phyloP scores from a whole-genome alignment of 2,113 vertebrate genomes.

The Corapipo altera region DNA sequence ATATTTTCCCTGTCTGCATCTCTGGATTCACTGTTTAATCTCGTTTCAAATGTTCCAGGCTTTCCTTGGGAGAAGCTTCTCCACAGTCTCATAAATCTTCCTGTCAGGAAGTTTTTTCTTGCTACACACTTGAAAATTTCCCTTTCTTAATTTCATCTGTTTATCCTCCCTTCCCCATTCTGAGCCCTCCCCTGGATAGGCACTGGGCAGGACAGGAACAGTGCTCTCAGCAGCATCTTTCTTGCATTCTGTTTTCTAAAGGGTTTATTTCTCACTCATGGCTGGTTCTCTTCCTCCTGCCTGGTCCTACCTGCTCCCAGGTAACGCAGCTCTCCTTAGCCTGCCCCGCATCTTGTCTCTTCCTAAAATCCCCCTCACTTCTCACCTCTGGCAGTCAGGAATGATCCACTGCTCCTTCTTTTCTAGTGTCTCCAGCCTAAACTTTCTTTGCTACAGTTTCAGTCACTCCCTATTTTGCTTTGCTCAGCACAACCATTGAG shows the following conservation, averaged over 20 bases:
- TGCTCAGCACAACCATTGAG: neutral
- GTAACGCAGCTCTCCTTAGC: neutral
- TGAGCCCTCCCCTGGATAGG: neutral
- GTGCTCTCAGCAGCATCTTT: neutral
- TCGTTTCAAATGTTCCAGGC: conserved; percentile 23
- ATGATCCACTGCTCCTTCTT: neutral
- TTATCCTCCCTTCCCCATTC: neutral
- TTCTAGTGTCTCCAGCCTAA: neutral
- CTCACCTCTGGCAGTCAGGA: neutral
- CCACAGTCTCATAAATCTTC: conserved; percentile 44
- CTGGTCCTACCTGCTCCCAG: neutral
- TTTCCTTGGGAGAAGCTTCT: conserved; percentile 24
- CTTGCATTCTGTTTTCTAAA: neutral
- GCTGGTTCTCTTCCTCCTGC: neutral
- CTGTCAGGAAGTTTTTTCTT: conserved; percentile 36
- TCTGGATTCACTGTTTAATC: neutral
- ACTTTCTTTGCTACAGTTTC: neutral
- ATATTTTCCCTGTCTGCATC: neutral
- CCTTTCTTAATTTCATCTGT: conserved; percentile 38
- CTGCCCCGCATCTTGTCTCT: neutral
- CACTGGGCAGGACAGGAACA: neutral
- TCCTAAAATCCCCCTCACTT: neutral
- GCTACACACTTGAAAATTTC: neutral
- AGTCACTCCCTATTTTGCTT: neutral
- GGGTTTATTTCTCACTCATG: neutral